Conservation (phyloP, 2,797 vertebrate species). For the Acropternis orthonyx region DNA sequence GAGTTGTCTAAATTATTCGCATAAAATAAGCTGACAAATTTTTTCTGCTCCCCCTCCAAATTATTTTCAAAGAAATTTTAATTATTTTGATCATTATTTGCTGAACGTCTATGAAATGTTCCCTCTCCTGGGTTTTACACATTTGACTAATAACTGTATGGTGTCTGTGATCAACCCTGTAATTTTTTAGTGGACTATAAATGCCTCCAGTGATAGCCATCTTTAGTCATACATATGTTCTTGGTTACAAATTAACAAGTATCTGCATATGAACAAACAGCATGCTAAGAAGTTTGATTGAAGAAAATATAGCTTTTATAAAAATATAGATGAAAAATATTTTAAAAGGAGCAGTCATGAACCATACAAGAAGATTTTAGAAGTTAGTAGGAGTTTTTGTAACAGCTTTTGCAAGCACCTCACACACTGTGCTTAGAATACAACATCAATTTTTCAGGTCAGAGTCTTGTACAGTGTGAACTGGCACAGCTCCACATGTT, state of each 20-base stretch:
- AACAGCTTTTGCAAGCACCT: neutral
- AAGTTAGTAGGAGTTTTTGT: neutral
- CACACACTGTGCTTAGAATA: neutral
- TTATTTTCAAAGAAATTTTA: neutral
- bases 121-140: neutral
- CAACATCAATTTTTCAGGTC: neutral
- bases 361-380: neutral
- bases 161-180: neutral
- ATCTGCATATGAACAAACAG: neutral
- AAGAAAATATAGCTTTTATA: neutral
- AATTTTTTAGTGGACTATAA: neutral
- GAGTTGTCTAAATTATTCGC: neutral
- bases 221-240: neutral
- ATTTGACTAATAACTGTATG: neutral
- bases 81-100: neutral
- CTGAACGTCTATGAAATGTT: neutral
- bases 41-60: neutral
- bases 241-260: neutral
- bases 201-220: neutral
- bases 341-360: neutral
- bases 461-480: neutral
- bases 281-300: neutral
- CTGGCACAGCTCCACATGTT: neutral
- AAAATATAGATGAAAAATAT: neutral
- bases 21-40: neutral